Evolutionary conservation across 2,113 vertebrate genomes (phyloP).

Genomic region (Cephalopterus ornatus): DNA sequence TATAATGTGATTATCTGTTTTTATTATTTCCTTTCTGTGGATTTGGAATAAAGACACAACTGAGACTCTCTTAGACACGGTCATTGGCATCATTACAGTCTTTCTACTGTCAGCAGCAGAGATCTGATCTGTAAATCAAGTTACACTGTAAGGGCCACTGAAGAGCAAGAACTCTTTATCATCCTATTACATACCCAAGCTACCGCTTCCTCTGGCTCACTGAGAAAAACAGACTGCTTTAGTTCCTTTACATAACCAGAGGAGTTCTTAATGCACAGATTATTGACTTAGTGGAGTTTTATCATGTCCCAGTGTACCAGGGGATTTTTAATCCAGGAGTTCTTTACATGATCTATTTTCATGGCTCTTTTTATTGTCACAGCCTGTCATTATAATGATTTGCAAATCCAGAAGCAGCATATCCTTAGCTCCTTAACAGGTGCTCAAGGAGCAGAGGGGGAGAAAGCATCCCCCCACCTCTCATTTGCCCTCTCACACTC

Average conservation of each 20-base stretch:
- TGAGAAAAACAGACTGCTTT: neutral
- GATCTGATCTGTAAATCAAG: slow-evolving; percentile 65
- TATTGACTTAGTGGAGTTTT: slow-evolving; percentile 62
- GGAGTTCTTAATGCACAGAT: slow-evolving; percentile 57
- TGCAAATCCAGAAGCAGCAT: neutral
- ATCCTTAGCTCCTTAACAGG: neutral
- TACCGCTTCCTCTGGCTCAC: neutral
- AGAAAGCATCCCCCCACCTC: neutral
- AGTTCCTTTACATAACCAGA: slow-evolving; percentile 51
- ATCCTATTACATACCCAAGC: slow-evolving; percentile 23
- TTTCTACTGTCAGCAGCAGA: slow-evolving; percentile 49
- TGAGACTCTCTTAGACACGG: slow-evolving; percentile 47
- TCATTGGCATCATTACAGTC: slow-evolving; percentile 52
- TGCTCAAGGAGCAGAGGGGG: neutral
- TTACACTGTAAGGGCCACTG: slow-evolving; percentile 19
- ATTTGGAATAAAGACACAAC: slow-evolving; percentile 56
- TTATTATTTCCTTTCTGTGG: slow-evolving; percentile 60
- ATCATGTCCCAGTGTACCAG: slow-evolving; percentile 28
- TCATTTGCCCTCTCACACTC: neutral
- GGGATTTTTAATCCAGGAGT: slow-evolving; percentile 59
- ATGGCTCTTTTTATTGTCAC: slow-evolving; percentile 49
- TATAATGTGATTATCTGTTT: slow-evolving; percentile 60
- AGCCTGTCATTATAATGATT: slow-evolving; percentile 37
- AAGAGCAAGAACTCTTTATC: slow-evolving; percentile 40
- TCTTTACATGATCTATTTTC: slow-evolving; percentile 57